Conservation (phyloP, 2,888 invertebrate genomes). For the Taphrorychus bicolor region DNA sequence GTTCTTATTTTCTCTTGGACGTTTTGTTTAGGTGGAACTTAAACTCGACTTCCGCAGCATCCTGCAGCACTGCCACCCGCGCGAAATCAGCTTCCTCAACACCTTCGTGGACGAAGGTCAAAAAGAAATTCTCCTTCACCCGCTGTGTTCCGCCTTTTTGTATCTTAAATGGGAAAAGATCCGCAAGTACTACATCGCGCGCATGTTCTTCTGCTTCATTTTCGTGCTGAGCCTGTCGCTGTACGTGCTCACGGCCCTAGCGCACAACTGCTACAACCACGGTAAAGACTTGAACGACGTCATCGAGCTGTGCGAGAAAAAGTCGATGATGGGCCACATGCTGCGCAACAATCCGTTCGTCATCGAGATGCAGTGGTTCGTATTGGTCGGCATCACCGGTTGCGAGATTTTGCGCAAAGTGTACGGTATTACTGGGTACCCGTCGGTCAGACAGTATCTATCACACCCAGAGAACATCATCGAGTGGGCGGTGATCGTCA, state of each 20-base stretch:
- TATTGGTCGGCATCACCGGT: conserved; percentile 77
- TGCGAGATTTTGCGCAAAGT: conserved; percentile 83
- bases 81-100: conserved; percentile 86
- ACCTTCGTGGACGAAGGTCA: conserved; percentile 90
- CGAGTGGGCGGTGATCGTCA: conserved; percentile 86
- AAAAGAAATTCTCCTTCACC: conserved; percentile 85
- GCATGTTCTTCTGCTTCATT: conserved; percentile 78
- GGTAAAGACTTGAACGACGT: conserved; percentile 74
- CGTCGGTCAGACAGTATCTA: conserved; percentile 81
- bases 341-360: conserved; percentile 77
- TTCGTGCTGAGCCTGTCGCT: conserved; percentile 82
- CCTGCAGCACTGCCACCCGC: conserved; percentile 81
- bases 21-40: conserved; percentile 68
- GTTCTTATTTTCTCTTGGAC: no score
- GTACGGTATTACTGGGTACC: conserved; percentile 82
- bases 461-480: conserved; percentile 85
- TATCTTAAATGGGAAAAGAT: conserved; percentile 92
- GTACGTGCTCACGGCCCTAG: conserved; percentile 82
- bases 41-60: conserved; percentile 84
- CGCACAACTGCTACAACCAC: conserved; percentile 85
- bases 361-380: conserved; percentile 86
- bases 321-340: conserved; percentile 78
- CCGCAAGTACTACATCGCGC: conserved; percentile 83
- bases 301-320: conserved; percentile 78
- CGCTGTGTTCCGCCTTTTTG: conserved; percentile 85